Conservation (phyloP, 2,113 vertebrate genomes). For the Kryptolebias marmoratus region DNA sequence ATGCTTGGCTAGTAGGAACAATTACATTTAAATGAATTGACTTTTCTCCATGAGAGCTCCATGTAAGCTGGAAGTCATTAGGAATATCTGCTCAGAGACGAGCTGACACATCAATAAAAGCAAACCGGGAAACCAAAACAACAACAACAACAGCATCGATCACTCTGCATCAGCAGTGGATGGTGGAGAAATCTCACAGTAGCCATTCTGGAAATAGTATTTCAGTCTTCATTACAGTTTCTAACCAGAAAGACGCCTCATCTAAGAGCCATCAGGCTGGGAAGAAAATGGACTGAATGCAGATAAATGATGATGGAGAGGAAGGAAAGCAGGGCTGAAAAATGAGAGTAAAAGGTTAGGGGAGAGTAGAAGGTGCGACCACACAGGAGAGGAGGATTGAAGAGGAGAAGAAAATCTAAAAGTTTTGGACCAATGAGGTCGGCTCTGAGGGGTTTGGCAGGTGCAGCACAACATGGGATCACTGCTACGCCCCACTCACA, state of each 20-base stretch:
- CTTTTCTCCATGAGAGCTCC: constrained; percentile 51
- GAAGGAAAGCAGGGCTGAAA: constrained; percentile 57
- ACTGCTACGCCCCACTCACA: constrained; percentile 19
- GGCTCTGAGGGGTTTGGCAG: constrained; percentile 9
- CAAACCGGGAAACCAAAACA: constrained; percentile 72
- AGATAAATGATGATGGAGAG: constrained; percentile 78
- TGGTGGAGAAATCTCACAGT: constrained; percentile 71
- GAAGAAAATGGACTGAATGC: constrained; percentile 77
- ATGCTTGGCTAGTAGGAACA: constrained; percentile 34
- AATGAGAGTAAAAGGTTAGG: constrained; percentile 44
- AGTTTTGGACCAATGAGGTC: constrained; percentile 39
- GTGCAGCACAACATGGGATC: constrained; percentile 13
- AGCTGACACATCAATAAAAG: constrained; percentile 78
- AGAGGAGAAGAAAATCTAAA: constrained; percentile 47
- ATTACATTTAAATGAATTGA: constrained; percentile 59
- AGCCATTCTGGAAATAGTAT: constrained; percentile 78
- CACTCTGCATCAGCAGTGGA: constrained; percentile 69
- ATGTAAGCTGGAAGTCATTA: constrained; percentile 71
- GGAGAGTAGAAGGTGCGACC: constrained; percentile 22
- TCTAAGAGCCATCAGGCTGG: constrained; percentile 75
- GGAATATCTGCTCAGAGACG: constrained; percentile 71
- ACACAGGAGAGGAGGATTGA: constrained; percentile 15
- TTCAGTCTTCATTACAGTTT: constrained; percentile 80
- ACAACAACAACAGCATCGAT: constrained; percentile 73
- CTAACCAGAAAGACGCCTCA: constrained; percentile 74